Evolutionary conservation across 2,888 invertebrate species (phyloP), one percentile per base, ranked within the genome.

Genomic region (Acleris literana): DNA sequence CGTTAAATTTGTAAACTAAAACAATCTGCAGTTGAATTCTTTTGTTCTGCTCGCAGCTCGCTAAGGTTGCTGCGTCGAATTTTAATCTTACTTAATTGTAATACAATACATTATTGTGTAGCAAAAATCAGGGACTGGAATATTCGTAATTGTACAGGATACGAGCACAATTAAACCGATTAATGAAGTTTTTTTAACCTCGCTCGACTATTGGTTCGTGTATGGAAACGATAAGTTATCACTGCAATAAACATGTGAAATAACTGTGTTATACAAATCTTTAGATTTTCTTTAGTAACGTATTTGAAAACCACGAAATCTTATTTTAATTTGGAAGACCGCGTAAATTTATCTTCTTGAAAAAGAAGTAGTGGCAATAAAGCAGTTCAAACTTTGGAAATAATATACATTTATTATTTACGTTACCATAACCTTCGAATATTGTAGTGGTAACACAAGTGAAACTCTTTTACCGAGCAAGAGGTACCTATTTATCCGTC

Each of bases 11-110:
- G 46, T 25, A 6, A 57, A 44, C 25, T 44, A 20, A 25, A 16
- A 11, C 29, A 53, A 18, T 13, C 11, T 22, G 51, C 25, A 64
- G n/a, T n/a, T 44, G 44, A n/a, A n/a, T 44, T 62, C 65, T 64
- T 64, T 64, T 64, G 64, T 64, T 60, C 55, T 64, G 39, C 44
- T 48, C 9, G 48, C 33, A 33, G 39, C 44, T 48, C 16, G 49
- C 20, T 29, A 16, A 56, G n/a, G 48, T 48, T 17, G 7, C 49
- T 58, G 25, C 3, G n/a, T 48, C 17, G 5, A 56, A 43, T 11
- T 25, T 46, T 25, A 49, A 17, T 20, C 39, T 39, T 22, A 48
- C n/a, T 39, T 18, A 18, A 56, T 63, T 51, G 18, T 25, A 62
- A 51, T 55, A 33, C 5, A 33, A 62, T 62, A 16, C 11, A 22